These are phyloP conservation scores for Dendroctonus valens DNA, from an alignment of 1,140 invertebrate species.

Conservation along the genomic window DNA sequence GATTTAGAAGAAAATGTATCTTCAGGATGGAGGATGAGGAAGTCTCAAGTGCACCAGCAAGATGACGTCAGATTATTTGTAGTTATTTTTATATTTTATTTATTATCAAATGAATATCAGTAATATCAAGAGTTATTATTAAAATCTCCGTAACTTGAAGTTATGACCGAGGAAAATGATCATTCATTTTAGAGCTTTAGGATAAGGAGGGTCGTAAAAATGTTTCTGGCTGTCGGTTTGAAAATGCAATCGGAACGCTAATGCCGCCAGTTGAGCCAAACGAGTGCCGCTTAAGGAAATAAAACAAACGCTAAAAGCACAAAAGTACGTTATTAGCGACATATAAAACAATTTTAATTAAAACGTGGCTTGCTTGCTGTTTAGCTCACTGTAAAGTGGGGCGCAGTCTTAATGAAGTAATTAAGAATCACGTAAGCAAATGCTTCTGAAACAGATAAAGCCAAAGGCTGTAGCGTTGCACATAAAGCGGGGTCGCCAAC, in stretches of 20 bases:
- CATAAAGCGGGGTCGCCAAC: slow-evolving; percentile 40
- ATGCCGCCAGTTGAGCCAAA: slow-evolving; percentile 17
- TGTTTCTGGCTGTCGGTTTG: background rate
- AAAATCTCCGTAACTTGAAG: too few species aligned
- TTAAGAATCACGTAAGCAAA: slow-evolving; percentile 46
- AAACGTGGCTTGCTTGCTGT: slow-evolving; percentile 33
- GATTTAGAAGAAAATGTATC: too few species aligned
- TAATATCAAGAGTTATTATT: too few species aligned
- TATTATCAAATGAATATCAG: too few species aligned
- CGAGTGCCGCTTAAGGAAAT: slow-evolving; percentile 20
- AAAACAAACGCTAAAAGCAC: slow-evolving; percentile 26
- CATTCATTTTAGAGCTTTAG: too few species aligned
- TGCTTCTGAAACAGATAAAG: slow-evolving; percentile 41
- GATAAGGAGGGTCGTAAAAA: too few species aligned
- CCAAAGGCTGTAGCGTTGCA: slow-evolving; percentile 23
- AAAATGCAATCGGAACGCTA: slow-evolving; percentile 5
- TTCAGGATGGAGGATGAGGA: too few species aligned
- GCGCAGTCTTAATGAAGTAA: slow-evolving; percentile 39
- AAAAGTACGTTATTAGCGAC: slow-evolving; percentile 34
- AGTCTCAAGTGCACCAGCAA: too few species aligned
- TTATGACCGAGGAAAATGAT: too few species aligned
- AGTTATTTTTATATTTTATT: too few species aligned
- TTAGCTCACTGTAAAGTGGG: slow-evolving; percentile 31
- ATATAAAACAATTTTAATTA: slow-evolving; percentile 38
- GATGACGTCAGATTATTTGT: too few species aligned